These are phyloP conservation scores for Poicephalus meyeri DNA, from an alignment of 2,113 vertebrate genomes.

Conservation along the genomic window DNA sequence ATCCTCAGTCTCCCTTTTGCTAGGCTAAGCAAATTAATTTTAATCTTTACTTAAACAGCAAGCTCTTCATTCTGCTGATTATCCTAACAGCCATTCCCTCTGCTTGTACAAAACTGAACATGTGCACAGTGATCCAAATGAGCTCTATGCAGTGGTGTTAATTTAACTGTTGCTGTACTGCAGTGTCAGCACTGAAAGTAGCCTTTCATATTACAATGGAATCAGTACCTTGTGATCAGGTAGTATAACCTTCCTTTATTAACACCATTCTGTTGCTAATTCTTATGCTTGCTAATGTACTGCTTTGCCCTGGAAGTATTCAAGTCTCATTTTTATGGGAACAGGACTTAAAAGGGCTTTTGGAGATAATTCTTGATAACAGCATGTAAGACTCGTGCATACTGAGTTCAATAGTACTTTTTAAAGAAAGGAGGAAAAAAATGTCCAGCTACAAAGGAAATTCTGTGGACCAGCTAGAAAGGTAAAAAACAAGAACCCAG, in stretches of 20 bases:
- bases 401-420: not conserved
- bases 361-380: not conserved
- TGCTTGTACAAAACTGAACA: not conserved
- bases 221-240: not conserved
- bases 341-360: not conserved
- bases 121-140: not conserved
- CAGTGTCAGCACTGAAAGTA: not conserved
- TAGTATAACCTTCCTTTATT: not conserved
- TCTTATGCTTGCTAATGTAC: not conserved
- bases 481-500: constrained; percentile 29
- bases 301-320: not conserved
- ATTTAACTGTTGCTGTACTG: not conserved
- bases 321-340: constrained; percentile 10
- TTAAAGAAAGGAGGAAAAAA: not conserved
- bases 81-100: constrained; percentile 21
- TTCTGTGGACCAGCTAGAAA: constrained; percentile 28
- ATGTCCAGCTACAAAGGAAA: constrained; percentile 1
- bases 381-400: not conserved
- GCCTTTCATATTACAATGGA: not conserved
- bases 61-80: constrained; percentile 35
- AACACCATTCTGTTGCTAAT: not conserved
- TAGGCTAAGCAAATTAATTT: constrained; percentile 33
- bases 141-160: not conserved
- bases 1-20: not conserved
- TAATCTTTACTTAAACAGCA: constrained; percentile 1